A percentile compares a stretch with the other conserved stretches of the same genome.
phyloP scores from a whole-genome alignment of 2,113 vertebrate species.

The Notarius quadriscutis region DNA sequence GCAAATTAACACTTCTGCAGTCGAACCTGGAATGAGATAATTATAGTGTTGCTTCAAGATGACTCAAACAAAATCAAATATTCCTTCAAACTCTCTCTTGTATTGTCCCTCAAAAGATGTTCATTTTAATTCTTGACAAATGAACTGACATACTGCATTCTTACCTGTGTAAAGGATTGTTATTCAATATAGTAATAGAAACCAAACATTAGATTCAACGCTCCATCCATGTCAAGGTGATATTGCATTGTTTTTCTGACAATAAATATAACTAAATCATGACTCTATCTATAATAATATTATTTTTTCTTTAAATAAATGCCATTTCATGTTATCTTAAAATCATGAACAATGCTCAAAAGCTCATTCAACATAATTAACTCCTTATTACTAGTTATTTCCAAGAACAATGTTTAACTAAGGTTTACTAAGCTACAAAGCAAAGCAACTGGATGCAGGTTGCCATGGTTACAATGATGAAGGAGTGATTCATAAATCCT shows the following conservation, averaged over 20 bases:
- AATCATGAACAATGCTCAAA: neutral
- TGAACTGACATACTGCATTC: neutral
- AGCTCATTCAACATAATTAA: neutral
- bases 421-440: neutral
- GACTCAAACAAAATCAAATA: neutral
- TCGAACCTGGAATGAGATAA: neutral
- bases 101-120: neutral
- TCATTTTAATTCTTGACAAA: neutral
- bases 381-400: neutral
- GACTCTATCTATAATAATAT: neutral
- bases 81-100: neutral
- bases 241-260: conserved; percentile 9
- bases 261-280: neutral
- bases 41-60: neutral
- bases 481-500: neutral
- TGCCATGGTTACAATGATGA: neutral
- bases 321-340: neutral
- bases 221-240: neutral
- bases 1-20: neutral
- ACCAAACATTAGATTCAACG: neutral
- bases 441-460: neutral
- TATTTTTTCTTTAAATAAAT: neutral
- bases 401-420: neutral
- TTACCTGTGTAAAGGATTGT: neutral
- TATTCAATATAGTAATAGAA: neutral